phyloP scores from a whole-genome alignment of 1,140 invertebrate species.

The Caenorhabditis inopinata region DNA sequence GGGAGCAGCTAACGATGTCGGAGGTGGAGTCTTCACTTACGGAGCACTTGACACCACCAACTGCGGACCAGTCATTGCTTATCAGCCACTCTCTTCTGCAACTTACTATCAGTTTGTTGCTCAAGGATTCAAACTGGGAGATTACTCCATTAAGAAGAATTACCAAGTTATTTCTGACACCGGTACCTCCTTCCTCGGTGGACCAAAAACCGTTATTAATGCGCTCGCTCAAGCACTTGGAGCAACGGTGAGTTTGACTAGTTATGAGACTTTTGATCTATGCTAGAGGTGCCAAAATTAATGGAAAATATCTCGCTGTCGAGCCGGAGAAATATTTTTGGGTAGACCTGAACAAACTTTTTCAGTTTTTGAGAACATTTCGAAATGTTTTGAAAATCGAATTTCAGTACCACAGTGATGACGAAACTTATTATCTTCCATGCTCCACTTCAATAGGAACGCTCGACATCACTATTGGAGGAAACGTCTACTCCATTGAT shows the following conservation, averaged over 20 bases:
- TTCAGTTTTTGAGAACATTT: not conserved
- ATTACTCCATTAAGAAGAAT: constrained; percentile 37
- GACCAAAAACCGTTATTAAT: constrained; percentile 43
- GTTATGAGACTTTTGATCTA: too few relatives aligned
- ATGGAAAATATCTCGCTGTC: too few relatives aligned
- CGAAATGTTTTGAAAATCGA: too few relatives aligned
- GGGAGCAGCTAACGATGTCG: constrained; percentile 40
- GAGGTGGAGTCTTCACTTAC: constrained; percentile 57
- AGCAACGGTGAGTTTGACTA: constrained; percentile 47
- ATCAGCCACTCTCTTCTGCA: constrained; percentile 52
- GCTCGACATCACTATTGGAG: constrained; percentile 32
- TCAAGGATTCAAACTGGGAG: constrained; percentile 42
- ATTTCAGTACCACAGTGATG: constrained; percentile 30
- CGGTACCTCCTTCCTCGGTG: constrained; percentile 54
- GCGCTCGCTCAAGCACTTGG: constrained; percentile 50
- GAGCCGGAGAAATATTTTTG: not conserved
- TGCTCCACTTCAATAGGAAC: constrained; percentile 34
- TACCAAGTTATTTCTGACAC: constrained; percentile 56
- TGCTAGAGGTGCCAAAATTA: too few relatives aligned
- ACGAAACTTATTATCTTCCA: constrained; percentile 30
- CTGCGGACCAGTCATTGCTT: constrained; percentile 52
- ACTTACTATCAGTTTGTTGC: constrained; percentile 57
- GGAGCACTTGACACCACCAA: constrained; percentile 54
- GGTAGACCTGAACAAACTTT: too few relatives aligned
- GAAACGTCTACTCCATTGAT: constrained; percentile 37